Evolutionary conservation across 2,888 invertebrate species (phyloP), one percentile per base, ranked within the genome.

Genomic region (Cabera pusaria): DNA sequence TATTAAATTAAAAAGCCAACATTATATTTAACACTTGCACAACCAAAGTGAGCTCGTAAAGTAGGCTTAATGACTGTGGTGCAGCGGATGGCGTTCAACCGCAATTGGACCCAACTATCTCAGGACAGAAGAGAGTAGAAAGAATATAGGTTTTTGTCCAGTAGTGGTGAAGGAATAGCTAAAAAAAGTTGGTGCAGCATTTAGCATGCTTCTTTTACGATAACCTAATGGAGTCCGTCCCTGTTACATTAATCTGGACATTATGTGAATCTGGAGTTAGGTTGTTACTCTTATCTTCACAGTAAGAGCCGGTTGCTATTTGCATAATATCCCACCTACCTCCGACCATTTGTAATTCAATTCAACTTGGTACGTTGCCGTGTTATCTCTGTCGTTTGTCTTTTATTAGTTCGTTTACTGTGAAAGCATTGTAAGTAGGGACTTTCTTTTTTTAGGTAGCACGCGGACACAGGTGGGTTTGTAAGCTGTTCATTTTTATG

Each of bases 321-420:
- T 72, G 59, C 74, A 71, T 74, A 72, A 74, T 65, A 66, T 70
- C 59, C 57, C 60, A 68, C 62, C 64, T 62, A 65, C 64, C 59
- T 57, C 54, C 47, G 55, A 49, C 44, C 58, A 72, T 73, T 70
- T 71, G 70, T 70, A 62, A 72, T 74, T 71, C 65, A 72, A 72
- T 74, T 72, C 64, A 52, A 67, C 56, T 59, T 57, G 54, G 54
- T 61, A 58, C 37, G 46, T 46, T 49, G 22, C 31, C 12, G 24
- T 24, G 24, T 43, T 52, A 49, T 47, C 42, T 52, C 33, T 7
- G 33, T 27, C 40, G 38, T 52, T 47, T 49, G 51, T 51, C 45
- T 51, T 44, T 41, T 44, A 45, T 49, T 61, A 63, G 63, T 63
- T 64, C 61, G 59, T 61, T 35, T 44, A 44, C 36, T 44, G 41